Evolutionary conservation across 1,140 invertebrate genomes (phyloP), one percentile per base, ranked within the genome.

Genomic region (Xylocopa sonorina): DNA sequence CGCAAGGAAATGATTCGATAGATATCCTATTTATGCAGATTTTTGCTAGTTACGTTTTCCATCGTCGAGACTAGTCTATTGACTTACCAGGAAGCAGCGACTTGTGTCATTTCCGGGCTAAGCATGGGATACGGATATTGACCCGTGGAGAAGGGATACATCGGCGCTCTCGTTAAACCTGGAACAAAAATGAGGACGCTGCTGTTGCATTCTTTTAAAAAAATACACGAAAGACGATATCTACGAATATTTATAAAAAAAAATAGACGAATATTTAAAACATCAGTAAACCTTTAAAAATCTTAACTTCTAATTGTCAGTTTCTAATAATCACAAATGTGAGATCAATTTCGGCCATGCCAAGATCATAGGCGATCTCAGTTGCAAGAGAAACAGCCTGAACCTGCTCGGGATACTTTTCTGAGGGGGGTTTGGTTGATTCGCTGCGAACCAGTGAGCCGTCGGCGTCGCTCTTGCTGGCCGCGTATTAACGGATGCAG

Each of bases 41-140:
- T 60, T 60, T 71, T 51, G 55, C 16, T 24, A 6, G 46, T 38
- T 43, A 71, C 55, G 62, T 41, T 78, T 78, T 38, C 57, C 14
- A 71, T 71, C 46, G 67, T 0, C 10, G 58, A 60, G 64, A 32
- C 24, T n/a, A 21, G 46, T 41, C 9, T 58, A 46, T 72, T 18
- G 46, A 95, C 96, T 96, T 94, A 98, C 98, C 98, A 99, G 90
- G 97, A 96, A 67, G 96, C 95, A 83, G 96, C 97, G 87, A 98
- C 97, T 95, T 98, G 97, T 90, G 97, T 96, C 95, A 98, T 98
- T 93, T 99, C 98, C 81, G 98, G 97, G 92, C 97, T 97, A 88
- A 98, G 96, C 95, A 98, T 97, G 88, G 97, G 97, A 94, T 98
- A 98, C 60, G 97, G 96, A 93, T 99, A 99, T 92, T 97, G 98